Percentiles rank a stretch among this genome's conserved stretches.
These are phyloP conservation scores for Laticauda colubrina DNA, from an alignment of 2,113 vertebrate genomes.

Conservation along the genomic window DNA sequence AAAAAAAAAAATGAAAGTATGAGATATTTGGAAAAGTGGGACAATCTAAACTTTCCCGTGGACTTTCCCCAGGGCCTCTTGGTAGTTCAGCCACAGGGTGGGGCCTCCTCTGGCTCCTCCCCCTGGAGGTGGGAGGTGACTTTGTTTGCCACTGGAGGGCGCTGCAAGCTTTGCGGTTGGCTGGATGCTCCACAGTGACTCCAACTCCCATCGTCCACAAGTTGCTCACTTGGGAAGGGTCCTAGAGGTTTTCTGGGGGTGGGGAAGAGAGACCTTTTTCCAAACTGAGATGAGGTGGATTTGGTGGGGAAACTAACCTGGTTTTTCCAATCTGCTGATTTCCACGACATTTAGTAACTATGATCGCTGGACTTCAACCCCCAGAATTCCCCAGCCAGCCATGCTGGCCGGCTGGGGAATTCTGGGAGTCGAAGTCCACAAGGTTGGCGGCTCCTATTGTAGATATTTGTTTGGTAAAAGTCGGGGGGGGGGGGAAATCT, in stretches of 20 bases:
- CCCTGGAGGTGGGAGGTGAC: background rate
- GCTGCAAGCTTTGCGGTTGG: background rate
- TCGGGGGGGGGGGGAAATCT: too few relatives aligned
- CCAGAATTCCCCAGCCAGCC: background rate
- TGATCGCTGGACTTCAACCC: background rate
- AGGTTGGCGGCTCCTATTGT: background rate
- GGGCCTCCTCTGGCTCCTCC: background rate
- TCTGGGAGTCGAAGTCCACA: background rate
- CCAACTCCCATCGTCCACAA: background rate
- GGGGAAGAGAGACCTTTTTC: too few relatives aligned
- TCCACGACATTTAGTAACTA: background rate
- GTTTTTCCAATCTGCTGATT: background rate
- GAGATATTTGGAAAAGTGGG: too few relatives aligned
- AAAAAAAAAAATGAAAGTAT: background rate
- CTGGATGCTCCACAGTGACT: background rate
- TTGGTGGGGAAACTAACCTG: background rate
- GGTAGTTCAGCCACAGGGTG: background rate
- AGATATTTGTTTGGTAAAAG: background rate
- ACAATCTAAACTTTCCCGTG: too few relatives aligned
- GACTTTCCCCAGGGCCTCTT: background rate
- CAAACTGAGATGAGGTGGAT: background rate
- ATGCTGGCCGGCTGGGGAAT: background rate
- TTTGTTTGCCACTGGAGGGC: background rate
- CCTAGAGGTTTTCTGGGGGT: background rate
- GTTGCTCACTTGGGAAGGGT: background rate